Evolutionary conservation across 2,797 vertebrate genomes (phyloP).

Genomic region (Cheirogaleus major): DNA sequence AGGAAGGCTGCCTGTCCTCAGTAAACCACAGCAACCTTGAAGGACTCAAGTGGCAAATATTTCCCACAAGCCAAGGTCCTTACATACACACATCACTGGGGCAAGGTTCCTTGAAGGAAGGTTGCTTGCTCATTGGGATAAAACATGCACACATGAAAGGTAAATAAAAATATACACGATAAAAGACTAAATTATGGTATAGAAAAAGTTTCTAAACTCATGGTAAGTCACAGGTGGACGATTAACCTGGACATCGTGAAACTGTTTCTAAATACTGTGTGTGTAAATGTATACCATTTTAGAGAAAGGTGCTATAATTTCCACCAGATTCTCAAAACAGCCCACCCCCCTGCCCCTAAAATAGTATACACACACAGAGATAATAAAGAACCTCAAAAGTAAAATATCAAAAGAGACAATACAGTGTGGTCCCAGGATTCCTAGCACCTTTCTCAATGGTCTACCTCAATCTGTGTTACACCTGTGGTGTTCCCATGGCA

Average conservation of each 20-base stretch:
- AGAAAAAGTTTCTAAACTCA: constrained; percentile 9
- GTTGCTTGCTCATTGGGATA: background rate
- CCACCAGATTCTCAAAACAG: constrained; percentile 3
- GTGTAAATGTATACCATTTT: background rate
- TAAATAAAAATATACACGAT: background rate
- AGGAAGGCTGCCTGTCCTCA: background rate
- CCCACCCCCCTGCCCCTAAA: background rate
- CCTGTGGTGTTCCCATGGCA: background rate
- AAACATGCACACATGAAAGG: background rate
- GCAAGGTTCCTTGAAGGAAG: background rate
- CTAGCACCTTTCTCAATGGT: background rate
- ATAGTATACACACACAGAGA: background rate
- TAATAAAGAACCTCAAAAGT: background rate
- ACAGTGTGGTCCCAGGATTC: background rate
- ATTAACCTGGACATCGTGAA: constrained; percentile 13
- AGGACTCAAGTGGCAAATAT: background rate
- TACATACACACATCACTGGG: background rate
- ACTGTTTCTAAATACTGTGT: constrained; percentile 19
- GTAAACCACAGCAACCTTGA: background rate
- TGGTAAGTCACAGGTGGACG: background rate
- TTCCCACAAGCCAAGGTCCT: background rate
- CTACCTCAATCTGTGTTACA: background rate
- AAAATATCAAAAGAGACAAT: background rate
- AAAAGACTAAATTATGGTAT: background rate
- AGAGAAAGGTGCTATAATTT: constrained; percentile 18